Conservation (phyloP, 2,888 invertebrate genomes). For the Thymelicus sylvestris region DNA sequence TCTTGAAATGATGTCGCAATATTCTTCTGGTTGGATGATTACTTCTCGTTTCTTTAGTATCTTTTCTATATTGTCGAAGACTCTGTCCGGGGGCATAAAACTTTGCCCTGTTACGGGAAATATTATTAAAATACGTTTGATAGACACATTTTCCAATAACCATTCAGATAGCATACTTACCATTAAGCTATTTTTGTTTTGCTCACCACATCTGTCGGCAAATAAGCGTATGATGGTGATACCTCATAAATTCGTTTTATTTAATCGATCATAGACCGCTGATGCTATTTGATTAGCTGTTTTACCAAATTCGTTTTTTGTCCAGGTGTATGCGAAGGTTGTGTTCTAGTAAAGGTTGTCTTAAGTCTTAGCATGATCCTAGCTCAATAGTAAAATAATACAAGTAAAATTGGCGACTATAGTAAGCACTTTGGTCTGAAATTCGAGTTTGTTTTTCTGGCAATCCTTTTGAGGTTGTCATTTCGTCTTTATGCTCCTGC, state of each 20-base stretch:
- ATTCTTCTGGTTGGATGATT: too few relatives aligned
- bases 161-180: slow-evolving; percentile 42
- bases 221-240: slow-evolving; percentile 43
- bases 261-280: slow-evolving; percentile 47
- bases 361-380: slow-evolving; percentile 40
- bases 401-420: too few relatives aligned
- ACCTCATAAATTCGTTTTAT: slow-evolving; percentile 42
- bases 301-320: slow-evolving; percentile 41
- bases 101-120: too few relatives aligned
- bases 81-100: too few relatives aligned
- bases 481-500: background rate
- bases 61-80: too few relatives aligned
- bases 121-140: slow-evolving; percentile 27
- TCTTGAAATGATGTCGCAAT: too few relatives aligned
- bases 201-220: slow-evolving; percentile 47
- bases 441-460: slow-evolving; percentile 2
- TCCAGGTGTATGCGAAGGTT: slow-evolving; percentile 47
- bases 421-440: too few relatives aligned
- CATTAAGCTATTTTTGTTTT: slow-evolving; percentile 48
- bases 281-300: slow-evolving; percentile 46
- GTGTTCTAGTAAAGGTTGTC: slow-evolving; percentile 43
- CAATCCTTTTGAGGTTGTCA: too few relatives aligned
- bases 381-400: too few relatives aligned
- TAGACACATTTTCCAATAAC: too few relatives aligned
- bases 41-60: too few relatives aligned